Evolutionary conservation across 2,113 vertebrate genomes (phyloP), one percentile per base, ranked within the genome.

Genomic region (Salvator merianae): DNA sequence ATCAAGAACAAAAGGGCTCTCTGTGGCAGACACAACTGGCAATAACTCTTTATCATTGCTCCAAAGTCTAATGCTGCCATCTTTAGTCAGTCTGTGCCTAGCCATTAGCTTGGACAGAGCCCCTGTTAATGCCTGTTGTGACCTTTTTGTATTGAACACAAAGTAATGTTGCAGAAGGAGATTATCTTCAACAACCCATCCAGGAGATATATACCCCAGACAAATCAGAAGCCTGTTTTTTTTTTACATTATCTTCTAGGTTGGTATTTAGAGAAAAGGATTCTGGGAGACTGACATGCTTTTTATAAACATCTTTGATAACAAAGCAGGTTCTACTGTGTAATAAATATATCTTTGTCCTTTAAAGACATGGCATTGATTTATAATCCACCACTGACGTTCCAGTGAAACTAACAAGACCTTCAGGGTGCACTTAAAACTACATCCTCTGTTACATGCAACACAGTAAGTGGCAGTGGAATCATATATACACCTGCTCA

Each of bases 321-420:
- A 88, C 74, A 1, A 62, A 79, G 82, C 0, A 84, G 86, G 69
- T 83, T 87, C 75, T 71, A 62, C 83, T 2, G 68, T 74, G 81
- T 70, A 91, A 86, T 59, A 72, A 93, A 93, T 89, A 86, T 70
- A 88, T 84, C n/a, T 79, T 68, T 89, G 90, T 86, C 86, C 83
- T 93, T 94, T 91, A 82, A 88, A 90, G 24, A 55, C 55, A 80
- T 89, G 91, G 83, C 90, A 87, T 68, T 79, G 59, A 88, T 63
- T 78, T 78, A 90, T 79, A 78, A 78, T 83, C 86, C 80, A 84
- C 77, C 79, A 83, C 79, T 83, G 28, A 36, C 73, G 87, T 74
- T 88, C 82, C 80, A 79, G 86, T 86, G 83, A 88, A 91, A 77
- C 87, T 85, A 89, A 88, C 2, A 83, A 77, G 90, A 68, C 88